Percentiles rank a stretch among this genome's conserved stretches.
These are phyloP conservation scores for Rotaria socialis DNA, from an alignment of 2,888 invertebrate species.

Conservation along the genomic window DNA sequence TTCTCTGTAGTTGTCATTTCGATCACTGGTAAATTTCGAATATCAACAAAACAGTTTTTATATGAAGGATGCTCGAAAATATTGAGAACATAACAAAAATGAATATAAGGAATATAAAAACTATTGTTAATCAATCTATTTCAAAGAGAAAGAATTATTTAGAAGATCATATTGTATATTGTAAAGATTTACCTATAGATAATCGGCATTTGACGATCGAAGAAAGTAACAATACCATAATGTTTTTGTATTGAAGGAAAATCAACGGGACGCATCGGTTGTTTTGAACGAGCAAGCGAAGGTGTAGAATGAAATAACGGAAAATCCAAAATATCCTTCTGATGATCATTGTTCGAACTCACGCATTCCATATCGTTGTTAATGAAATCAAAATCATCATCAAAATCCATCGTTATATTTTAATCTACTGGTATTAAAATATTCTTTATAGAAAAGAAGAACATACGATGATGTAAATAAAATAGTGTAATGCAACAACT, in stretches of 20 bases:
- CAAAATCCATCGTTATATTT: neutral
- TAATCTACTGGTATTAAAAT: too few relatives aligned
- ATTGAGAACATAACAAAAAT: neutral
- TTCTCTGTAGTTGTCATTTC: neutral
- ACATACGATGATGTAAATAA: too few relatives aligned
- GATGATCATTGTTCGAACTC: neutral
- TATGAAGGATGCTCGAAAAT: neutral
- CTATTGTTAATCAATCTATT: neutral
- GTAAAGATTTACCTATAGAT: neutral
- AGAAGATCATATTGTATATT: too few relatives aligned
- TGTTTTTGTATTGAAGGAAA: neutral
- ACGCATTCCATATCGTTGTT: neutral
- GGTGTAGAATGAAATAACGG: neutral
- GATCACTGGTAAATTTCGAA: neutral
- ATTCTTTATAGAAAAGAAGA: too few relatives aligned
- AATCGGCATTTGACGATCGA: neutral
- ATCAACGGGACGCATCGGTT: neutral
- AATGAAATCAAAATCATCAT: neutral
- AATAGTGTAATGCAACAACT: too few relatives aligned
- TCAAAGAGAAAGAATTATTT: too few relatives aligned
- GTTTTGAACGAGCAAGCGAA: neutral
- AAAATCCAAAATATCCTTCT: neutral
- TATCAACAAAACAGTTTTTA: neutral
- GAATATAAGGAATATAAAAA: neutral
- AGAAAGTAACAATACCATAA: neutral